These are phyloP conservation scores for Drosophila dives DNA, from an alignment of 2,888 invertebrate species.

Conservation along the genomic window DNA sequence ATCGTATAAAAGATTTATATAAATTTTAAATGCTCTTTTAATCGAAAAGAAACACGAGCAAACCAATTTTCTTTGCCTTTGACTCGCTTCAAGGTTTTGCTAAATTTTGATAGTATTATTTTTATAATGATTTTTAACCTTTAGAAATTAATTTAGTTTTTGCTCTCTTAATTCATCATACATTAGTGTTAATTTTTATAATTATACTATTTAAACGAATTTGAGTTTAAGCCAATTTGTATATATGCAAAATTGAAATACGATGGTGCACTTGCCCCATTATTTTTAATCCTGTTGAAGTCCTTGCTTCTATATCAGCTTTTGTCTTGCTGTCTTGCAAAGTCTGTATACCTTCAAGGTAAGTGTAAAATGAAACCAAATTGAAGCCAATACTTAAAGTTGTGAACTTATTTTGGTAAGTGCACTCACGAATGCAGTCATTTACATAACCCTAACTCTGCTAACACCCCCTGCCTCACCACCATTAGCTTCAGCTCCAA, in stretches of 20 bases:
- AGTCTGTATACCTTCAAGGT: conserved; percentile 5
- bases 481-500: not conserved
- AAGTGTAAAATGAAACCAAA: conserved; percentile 33
- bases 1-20: conserved; percentile 19
- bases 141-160: not conserved
- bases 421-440: conserved; percentile 67
- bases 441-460: conserved; percentile 55
- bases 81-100: not conserved
- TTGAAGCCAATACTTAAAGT: conserved; percentile 33
- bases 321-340: no score
- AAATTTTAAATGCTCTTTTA: conserved; percentile 27
- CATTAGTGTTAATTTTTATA: not conserved
- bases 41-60: not conserved
- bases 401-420: conserved; percentile 61
- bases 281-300: not conserved
- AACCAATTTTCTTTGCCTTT: not conserved
- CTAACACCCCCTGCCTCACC: not conserved
- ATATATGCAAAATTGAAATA: not conserved
- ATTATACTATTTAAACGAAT: no score
- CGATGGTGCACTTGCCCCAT: not conserved
- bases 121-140: not conserved
- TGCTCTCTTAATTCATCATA: not conserved
- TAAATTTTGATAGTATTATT: not conserved
- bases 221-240: not conserved
- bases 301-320: not conserved